These are phyloP conservation scores for Mohoua ochrocephala DNA, from an alignment of 2,113 vertebrate genomes.

Conservation along the genomic window DNA sequence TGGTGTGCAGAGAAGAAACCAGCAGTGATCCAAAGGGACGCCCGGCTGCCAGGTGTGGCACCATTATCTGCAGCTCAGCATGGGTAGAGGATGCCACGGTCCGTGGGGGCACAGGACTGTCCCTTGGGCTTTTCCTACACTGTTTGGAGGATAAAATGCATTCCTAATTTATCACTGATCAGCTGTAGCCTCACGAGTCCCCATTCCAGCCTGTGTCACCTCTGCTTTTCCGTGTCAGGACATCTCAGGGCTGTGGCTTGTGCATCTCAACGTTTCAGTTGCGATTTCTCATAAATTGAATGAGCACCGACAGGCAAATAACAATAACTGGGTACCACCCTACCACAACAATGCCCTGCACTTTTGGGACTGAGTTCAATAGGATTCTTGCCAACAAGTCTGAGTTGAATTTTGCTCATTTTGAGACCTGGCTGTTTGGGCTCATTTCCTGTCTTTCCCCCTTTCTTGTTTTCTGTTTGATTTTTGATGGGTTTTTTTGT, in stretches of 20 bases:
- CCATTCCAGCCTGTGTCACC: neutral
- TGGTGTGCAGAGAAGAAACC: neutral
- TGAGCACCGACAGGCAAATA: neutral
- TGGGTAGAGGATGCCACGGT: neutral
- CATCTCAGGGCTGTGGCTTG: neutral
- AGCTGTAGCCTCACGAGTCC: neutral
- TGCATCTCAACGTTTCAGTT: neutral
- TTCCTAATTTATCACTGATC: neutral
- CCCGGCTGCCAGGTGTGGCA: accelerated
- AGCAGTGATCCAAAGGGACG: neutral
- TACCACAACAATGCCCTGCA: neutral
- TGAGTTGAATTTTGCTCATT: neutral
- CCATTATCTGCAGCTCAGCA: neutral
- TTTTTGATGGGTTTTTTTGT: neutral
- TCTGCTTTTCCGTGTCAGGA: neutral
- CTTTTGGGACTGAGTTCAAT: neutral
- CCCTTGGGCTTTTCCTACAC: neutral
- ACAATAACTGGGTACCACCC: neutral
- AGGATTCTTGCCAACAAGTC: neutral
- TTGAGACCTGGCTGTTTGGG: neutral
- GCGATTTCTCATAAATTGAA: neutral
- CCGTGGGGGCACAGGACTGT: neutral
- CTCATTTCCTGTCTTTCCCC: neutral
- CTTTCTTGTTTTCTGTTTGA: neutral
- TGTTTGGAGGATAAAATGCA: neutral